Conservation (phyloP, 2,888 invertebrate species). For the Chymomyza fuscimana region DNA sequence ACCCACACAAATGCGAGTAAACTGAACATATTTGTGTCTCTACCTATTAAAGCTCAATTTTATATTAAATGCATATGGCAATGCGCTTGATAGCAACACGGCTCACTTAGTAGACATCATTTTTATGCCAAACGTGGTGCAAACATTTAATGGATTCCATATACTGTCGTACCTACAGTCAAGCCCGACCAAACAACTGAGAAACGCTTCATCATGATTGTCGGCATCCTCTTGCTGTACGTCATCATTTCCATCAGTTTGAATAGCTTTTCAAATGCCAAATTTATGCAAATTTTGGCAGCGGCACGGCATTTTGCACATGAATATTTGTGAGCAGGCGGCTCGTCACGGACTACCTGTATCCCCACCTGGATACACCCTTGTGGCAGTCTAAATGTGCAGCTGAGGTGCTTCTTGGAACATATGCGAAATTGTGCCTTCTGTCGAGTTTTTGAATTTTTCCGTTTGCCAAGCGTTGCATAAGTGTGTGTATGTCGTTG, state of each 20-base stretch:
- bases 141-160: constrained; percentile 60
- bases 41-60: constrained; percentile 45
- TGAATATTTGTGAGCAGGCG: constrained; percentile 58
- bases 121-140: constrained; percentile 47
- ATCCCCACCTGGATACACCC: neutral
- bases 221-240: constrained; percentile 6
- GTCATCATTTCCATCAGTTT: constrained; percentile 68
- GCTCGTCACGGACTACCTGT: too few species aligned
- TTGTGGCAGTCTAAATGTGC: constrained; percentile 20
- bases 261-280: constrained; percentile 68
- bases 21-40: neutral
- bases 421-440: constrained; percentile 60
- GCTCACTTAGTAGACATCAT: constrained; percentile 29
- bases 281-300: constrained; percentile 70
- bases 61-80: constrained; percentile 14
- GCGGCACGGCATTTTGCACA: constrained; percentile 49
- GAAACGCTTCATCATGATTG: constrained; percentile 49
- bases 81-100: constrained; percentile 17
- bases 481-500: neutral
- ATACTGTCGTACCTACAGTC: constrained; percentile 29
- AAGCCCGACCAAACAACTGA: constrained; percentile 17
- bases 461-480: constrained; percentile 50
- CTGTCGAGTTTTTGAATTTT: constrained; percentile 51
- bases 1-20: neutral
- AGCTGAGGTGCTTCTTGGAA: constrained; percentile 32